These are phyloP conservation scores for Anguilla obscura DNA, from an alignment of 2,797 vertebrate genomes.

Conservation along the genomic window DNA sequence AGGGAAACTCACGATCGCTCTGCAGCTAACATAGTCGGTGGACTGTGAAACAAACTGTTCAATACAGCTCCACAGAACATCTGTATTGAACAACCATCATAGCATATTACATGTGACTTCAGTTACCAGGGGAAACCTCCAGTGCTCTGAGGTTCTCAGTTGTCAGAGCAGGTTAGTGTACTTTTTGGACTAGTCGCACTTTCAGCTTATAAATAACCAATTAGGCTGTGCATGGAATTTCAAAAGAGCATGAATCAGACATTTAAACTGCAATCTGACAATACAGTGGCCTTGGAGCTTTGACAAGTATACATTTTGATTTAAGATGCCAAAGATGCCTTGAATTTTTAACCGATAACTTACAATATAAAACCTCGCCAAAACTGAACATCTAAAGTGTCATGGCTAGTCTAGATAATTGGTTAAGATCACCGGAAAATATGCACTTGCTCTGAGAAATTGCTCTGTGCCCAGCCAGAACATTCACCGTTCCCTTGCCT, in stretches of 20 bases:
- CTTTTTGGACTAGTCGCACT: background rate
- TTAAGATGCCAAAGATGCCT: background rate
- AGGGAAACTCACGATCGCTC: background rate
- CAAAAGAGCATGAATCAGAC: background rate
- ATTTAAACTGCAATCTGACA: background rate
- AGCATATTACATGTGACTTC: background rate
- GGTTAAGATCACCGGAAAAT: background rate
- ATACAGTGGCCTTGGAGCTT: background rate
- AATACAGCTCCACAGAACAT: background rate
- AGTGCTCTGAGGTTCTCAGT: slow-evolving; percentile 8
- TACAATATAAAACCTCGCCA: background rate
- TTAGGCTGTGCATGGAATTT: background rate
- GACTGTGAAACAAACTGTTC: background rate
- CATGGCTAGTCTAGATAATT: background rate
- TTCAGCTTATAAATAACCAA: background rate
- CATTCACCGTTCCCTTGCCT: background rate
- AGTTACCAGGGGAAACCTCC: background rate
- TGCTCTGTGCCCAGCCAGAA: background rate
- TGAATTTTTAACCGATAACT: background rate
- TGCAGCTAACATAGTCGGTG: background rate
- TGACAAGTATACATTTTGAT: background rate
- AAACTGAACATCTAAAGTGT: background rate
- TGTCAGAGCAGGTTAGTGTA: slow-evolving; percentile 1
- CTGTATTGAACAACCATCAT: slow-evolving; percentile 5
- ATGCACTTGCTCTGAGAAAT: background rate